These are phyloP conservation scores for Diabrotica balteata DNA, from an alignment of 2,888 invertebrate genomes.

Conservation along the genomic window DNA sequence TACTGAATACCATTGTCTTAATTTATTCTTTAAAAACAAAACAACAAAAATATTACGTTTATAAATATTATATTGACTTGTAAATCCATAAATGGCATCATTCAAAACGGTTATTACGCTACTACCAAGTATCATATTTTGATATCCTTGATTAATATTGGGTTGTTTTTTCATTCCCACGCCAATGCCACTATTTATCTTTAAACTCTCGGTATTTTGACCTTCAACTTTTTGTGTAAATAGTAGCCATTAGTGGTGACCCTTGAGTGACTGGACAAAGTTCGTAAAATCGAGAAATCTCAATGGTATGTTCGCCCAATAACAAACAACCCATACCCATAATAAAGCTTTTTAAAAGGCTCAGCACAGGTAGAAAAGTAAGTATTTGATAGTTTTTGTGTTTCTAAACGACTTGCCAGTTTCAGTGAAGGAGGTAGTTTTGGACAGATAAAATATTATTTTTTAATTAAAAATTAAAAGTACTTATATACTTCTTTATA, in stretches of 20 bases:
- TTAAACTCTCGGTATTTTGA: conserved; percentile 25
- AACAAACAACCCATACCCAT: conserved; percentile 19
- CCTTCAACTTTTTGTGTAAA: conserved; percentile 39
- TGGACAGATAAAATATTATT: not conserved
- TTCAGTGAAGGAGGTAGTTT: conserved; percentile 4
- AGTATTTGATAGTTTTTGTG: conserved; percentile 17
- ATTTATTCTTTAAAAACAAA: too few relatives aligned
- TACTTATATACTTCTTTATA: too few relatives aligned
- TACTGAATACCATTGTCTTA: too few relatives aligned
- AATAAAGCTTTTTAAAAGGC: conserved; percentile 22
- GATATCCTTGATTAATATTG: too few relatives aligned
- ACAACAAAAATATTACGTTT: too few relatives aligned
- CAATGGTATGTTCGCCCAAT: conserved; percentile 14
- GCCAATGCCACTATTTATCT: conserved; percentile 17
- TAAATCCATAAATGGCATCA: too few relatives aligned
- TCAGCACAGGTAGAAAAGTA: conserved; percentile 26
- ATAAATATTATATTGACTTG: too few relatives aligned
- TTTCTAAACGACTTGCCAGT: conserved; percentile 13
- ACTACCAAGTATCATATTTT: too few relatives aligned
- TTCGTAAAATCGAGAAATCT: conserved; percentile 32
- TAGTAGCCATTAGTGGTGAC: conserved; percentile 33
- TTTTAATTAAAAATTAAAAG: too few relatives aligned
- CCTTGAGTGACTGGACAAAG: conserved; percentile 38
- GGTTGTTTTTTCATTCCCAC: not conserved
- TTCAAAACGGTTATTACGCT: too few relatives aligned